Base-by-base conservation (phyloP, 2,113 vertebrate species). In the Xenopus laevis region DNA sequence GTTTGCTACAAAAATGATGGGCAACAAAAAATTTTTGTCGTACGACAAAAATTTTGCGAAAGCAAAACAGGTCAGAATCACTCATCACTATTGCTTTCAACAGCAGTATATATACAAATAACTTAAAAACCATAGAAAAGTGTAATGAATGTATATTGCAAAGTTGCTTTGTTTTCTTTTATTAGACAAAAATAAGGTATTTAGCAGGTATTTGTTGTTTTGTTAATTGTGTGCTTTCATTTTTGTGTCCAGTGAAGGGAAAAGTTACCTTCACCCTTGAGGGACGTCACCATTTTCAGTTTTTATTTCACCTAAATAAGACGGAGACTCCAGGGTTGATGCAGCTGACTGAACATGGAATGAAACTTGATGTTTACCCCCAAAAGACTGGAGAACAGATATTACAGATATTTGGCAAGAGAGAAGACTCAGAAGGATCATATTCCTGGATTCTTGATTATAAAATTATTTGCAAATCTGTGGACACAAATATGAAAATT, bases 341-440 rank as follows among this genome's bases (percentile, higher is more conserved):
- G 27, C 75, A 10, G 10, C 30, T 81, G 18, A 79, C 16, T 10
- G 67, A 63, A 27, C 59, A 74, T 40, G 79, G 78, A 11, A 77
- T 81, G 71, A 82, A 52, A 18, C 44, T 85, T n/a, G 81, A 83
- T 7, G 60, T 83, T 17, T 82, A 80, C 52, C 83, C 83, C 0
- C 68, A 60, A 15, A 59, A 57, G 33, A 66, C 62, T 13, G 82
- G 80, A 23, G 72, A 78, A 59, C 79, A 83, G 27, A 20, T 47
- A 18, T 71, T 85, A 59, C 21, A 78, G 2, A 83, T 84, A 40
- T 84, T 50, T 46, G 72, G 79, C 13, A 84, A 71, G 20, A 16
- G 16, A 9, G 20, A 65, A n/a, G 45, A 68, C 4, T 23, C 44
- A 52, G 40, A 62, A 2, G 18, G 71, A 17, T 60, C 0, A 0